Evolutionary conservation across 2,888 invertebrate species (phyloP).

Genomic region (Drosophila peninsularis): DNA sequence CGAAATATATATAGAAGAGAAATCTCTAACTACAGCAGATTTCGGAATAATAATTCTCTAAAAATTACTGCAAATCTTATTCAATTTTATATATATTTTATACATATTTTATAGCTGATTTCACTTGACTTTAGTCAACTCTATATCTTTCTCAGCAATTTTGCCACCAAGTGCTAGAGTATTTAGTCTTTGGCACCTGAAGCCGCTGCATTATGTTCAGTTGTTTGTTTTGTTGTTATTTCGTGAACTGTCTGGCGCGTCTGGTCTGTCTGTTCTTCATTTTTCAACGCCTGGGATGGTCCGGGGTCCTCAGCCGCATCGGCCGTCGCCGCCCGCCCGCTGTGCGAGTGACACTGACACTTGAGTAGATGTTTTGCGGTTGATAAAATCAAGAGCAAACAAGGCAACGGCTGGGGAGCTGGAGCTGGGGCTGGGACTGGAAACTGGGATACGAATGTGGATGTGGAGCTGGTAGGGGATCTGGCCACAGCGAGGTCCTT

Average conservation of each 20-base stretch:
- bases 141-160: not conserved
- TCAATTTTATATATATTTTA: not conserved
- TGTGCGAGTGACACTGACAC: conserved; percentile 82
- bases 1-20: too few relatives aligned
- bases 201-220: conserved; percentile 16
- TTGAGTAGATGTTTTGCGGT: conserved; percentile 82
- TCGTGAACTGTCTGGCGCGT: conserved; percentile 53
- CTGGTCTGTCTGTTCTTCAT: conserved; percentile 71
- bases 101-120: not conserved
- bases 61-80: not conserved
- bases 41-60: too few relatives aligned
- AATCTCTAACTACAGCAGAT: too few relatives aligned
- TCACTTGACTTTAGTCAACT: too few relatives aligned
- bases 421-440: conserved; percentile 19
- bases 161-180: conserved; percentile 9
- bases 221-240: conserved; percentile 38
- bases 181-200: conserved; percentile 8
- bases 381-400: conserved; percentile 82
- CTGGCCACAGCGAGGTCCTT: conserved; percentile 72
- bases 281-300: conserved; percentile 76
- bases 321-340: conserved; percentile 77
- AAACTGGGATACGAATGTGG: conserved; percentile 18
- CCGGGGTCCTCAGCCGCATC: conserved; percentile 56
- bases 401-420: conserved; percentile 53
- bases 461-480: conserved; percentile 36